Base-by-base conservation (phyloP, 2,888 invertebrate species). In the Athetis lepigone region DNA sequence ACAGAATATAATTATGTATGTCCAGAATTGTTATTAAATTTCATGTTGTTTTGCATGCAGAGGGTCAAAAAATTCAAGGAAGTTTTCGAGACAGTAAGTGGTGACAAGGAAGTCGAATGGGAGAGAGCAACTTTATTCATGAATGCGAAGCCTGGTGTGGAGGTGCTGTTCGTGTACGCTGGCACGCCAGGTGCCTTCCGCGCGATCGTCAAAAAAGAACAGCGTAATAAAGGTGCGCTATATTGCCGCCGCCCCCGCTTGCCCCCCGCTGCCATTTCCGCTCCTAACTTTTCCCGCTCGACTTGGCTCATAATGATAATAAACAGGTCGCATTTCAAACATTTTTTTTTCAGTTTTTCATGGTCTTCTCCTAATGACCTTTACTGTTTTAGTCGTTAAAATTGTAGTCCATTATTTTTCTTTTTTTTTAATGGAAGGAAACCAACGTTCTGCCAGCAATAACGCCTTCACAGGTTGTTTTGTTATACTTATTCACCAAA, bases 241-340 rank as follows among this genome's bases (percentile, higher is more conserved):
- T 81, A 85, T 86, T 83, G 70, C 78, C 73, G 81, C 76, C 76
- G 77, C 72, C 78, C 66, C 72, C 77, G 29, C 45, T 29, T 76
- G 77, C 84, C 78, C 83, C 81, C 85, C 78, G 80, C 82, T 84
- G 85, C 86, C 92, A 91, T 92, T 93, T 93, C 93, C 94, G 90
- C 88, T 80, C 88, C 85, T 91, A 90, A 92, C 91, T 91, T 92
- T 87, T 79, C 82, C 80, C 81, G 83, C 88, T 85, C 87, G 86
- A 88, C 91, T 92, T 90, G 88, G 85, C 88, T 89, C 88, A 85
- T 90, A 92, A 93, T 90, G 89, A 90, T 90, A 91, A 91, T 90
- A 92, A 93, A 93, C 91, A 88, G 90, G 86, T 87, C 87, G 87
- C 88, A 87, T 88, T 91, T 89, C 85, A 88, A 87, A 86, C 83